Evolutionary conservation across 2,113 vertebrate species (phyloP), one percentile per base, ranked within the genome.

Genomic region (Ranitomeya variabilis): DNA sequence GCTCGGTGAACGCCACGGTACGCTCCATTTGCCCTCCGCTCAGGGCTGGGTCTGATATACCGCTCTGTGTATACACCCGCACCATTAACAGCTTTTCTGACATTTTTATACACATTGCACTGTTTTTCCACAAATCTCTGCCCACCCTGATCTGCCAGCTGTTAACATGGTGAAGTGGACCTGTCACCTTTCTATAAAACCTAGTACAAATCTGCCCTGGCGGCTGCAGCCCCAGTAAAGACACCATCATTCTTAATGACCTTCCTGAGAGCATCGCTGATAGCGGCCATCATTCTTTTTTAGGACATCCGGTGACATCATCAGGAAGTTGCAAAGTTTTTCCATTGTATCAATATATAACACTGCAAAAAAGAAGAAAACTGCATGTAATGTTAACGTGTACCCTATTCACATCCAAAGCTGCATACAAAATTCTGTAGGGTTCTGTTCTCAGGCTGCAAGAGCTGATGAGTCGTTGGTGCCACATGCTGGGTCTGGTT

Each of bases 71-170:
- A 82, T 45, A 45, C 45, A 82, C 57, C 59, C 57, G 62, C 19
- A 82, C 57, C 55, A 1, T 5, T 64, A 31, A 82, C 23, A 62
- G 80, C 59, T 62, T 62, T 64, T 45, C 71, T 62, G 80, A 82
- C 80, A 45, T 26, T 82, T 60, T 31, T 82, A 64, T 82, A 82
- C 80, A 82, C 80, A 82, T 82, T 82, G 59, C 59, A 64, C 8
- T 21, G 80, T 37, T 82, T 82, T 82, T 82, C 80, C 80, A 16
- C 57, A 4, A 15, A 57, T 82, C 59, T 59, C 59, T 82, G 80
- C 80, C 80, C 80, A 21, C 59, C 59, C 80, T 21, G 23, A 6
- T 5, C 80, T 18, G 80, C 57, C 80, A 64, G 80, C 80, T 19
- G 57, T 82, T 62, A 82, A 82, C 21, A 64, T 51, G 57, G 15